Evolutionary conservation across 1,140 invertebrate genomes (phyloP).

Genomic region (Zeugodacus cucurbitae): DNA sequence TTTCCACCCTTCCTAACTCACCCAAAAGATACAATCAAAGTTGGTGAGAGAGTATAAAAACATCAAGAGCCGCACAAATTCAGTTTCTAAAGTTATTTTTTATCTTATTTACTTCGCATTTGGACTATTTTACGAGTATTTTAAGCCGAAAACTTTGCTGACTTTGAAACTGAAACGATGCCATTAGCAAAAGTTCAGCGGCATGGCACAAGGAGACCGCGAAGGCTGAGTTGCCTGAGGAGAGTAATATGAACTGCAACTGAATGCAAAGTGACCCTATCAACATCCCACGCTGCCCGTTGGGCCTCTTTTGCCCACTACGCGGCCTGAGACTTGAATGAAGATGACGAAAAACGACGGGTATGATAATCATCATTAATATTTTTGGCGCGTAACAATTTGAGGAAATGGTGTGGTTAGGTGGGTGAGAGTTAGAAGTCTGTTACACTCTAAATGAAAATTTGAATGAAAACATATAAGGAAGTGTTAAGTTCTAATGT

Average conservation of each 20-base stretch:
- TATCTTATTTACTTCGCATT: constrained; percentile 22
- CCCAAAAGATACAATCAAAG: background rate
- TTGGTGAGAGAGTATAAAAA: background rate
- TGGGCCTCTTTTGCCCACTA: background rate
- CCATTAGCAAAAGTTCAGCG: constrained; percentile 49
- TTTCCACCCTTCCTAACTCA: background rate
- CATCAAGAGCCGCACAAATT: constrained; percentile 16
- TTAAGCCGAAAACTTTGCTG: constrained; percentile 29
- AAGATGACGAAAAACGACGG: background rate
- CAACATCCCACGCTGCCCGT: background rate
- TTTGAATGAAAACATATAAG: background rate
- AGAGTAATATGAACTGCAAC: background rate
- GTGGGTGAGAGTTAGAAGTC: background rate
- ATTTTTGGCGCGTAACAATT: background rate
- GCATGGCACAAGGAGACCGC: constrained; percentile 41
- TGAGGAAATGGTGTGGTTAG: background rate
- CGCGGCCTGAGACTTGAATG: background rate
- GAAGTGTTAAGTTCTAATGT: background rate
- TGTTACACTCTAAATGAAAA: background rate
- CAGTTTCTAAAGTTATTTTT: constrained; percentile 36
- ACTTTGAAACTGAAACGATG: constrained; percentile 43
- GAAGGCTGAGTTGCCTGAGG: constrained; percentile 45
- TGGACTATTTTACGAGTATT: background rate
- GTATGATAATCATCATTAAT: background rate
- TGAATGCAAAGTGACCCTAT: background rate